These are phyloP conservation scores for Dendrocopos noguchii DNA, from an alignment of 2,113 vertebrate species.

Conservation along the genomic window DNA sequence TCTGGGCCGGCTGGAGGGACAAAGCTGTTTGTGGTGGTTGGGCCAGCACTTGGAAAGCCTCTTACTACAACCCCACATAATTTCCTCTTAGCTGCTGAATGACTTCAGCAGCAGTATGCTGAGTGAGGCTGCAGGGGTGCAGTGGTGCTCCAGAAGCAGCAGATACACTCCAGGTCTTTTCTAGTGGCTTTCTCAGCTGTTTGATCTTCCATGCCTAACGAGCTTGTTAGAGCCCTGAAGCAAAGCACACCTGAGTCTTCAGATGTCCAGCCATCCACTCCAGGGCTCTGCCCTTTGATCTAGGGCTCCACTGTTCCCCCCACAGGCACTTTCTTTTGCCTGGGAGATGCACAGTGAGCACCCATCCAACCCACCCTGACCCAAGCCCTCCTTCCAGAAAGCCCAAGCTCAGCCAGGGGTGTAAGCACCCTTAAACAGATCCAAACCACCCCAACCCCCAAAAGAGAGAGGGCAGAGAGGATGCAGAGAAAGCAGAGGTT, in stretches of 20 bases:
- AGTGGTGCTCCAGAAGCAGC: neutral
- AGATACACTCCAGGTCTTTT: neutral
- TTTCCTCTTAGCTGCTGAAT: neutral
- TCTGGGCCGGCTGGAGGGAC: neutral
- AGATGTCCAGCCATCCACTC: neutral
- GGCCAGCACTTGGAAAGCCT: neutral
- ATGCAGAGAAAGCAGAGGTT: neutral
- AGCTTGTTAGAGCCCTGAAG: neutral
- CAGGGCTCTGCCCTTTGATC: neutral
- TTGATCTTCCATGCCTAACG: neutral
- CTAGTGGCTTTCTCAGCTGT: neutral
- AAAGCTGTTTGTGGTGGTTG: neutral
- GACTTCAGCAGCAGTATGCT: neutral
- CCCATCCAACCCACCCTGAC: neutral
- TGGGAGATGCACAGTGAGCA: neutral
- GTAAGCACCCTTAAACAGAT: neutral
- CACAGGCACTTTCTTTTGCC: neutral
- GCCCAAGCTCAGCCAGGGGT: neutral
- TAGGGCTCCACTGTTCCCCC: neutral
- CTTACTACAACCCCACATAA: too few relatives aligned
- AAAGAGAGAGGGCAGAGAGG: neutral
- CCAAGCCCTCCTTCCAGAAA: neutral
- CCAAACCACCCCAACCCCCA: neutral
- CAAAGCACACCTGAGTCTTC: neutral
- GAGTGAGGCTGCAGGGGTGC: neutral